Evolutionary conservation across 2,888 invertebrate species (phyloP).

Genomic region (Mesorhabditis sp.): DNA sequence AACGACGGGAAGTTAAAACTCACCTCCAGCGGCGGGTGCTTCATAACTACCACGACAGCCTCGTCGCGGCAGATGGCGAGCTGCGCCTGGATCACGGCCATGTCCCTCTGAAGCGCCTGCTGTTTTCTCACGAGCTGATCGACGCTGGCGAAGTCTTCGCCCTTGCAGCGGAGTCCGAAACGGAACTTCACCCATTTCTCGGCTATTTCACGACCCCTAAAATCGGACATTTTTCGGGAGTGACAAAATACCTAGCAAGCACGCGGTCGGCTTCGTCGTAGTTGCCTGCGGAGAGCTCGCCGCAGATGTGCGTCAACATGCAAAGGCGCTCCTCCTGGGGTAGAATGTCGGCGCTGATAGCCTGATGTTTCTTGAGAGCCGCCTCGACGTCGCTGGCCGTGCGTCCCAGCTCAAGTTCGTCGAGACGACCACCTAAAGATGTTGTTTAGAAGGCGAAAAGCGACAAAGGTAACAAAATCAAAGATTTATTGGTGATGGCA

Average conservation of each 20-base stretch:
- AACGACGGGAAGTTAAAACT: background rate
- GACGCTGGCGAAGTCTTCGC: slow-evolving; percentile 86
- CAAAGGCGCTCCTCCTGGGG: slow-evolving; percentile 89
- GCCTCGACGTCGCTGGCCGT: slow-evolving; percentile 90
- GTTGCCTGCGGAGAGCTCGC: slow-evolving; percentile 82
- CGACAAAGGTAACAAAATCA: background rate
- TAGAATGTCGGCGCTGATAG: slow-evolving; percentile 91
- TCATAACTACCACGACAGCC: slow-evolving; percentile 74
- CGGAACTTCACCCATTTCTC: slow-evolving; percentile 78
- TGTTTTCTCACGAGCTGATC: slow-evolving; percentile 92
- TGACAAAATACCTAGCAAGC: slow-evolving; percentile 56
- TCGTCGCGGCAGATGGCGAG: slow-evolving; percentile 39
- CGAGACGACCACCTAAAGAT: slow-evolving; percentile 59
- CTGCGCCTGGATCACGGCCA: slow-evolving; percentile 44
- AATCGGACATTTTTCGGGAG: no score
- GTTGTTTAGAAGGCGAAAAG: background rate
- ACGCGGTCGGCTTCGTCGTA: slow-evolving; percentile 85
- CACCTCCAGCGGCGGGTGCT: slow-evolving; percentile 30
- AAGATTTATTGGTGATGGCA: no score
- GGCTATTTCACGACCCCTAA: slow-evolving; percentile 74
- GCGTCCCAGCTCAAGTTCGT: slow-evolving; percentile 66
- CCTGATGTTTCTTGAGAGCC: slow-evolving; percentile 95
- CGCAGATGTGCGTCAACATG: slow-evolving; percentile 86
- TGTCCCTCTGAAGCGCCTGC: slow-evolving; percentile 78
- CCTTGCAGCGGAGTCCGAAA: slow-evolving; percentile 78